Conservation (phyloP, 1,140 invertebrate genomes). For the Sarcophaga peregrina region DNA sequence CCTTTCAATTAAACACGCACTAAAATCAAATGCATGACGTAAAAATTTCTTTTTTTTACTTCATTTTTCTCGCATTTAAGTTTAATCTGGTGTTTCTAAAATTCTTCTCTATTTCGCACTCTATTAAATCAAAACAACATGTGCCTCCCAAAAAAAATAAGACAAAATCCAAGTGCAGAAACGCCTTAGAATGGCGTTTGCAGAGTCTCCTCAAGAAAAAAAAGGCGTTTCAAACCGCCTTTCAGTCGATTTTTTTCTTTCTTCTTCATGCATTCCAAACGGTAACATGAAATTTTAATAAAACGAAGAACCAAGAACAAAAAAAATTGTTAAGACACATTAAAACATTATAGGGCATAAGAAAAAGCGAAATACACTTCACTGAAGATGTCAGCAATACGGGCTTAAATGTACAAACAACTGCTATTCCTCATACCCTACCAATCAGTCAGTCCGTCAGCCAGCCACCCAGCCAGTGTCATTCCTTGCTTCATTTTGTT, state of each 20-base stretch:
- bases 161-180: neutral
- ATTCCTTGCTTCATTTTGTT: neutral
- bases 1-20: constrained; percentile 26
- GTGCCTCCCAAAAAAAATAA: too few species aligned
- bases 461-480: too few species aligned
- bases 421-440: neutral
- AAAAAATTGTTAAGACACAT: neutral
- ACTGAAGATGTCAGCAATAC: constrained; percentile 21
- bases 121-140: constrained; percentile 5
- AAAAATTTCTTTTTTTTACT: neutral
- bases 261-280: too few species aligned
- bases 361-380: neutral
- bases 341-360: neutral
- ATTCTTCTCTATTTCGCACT: neutral
- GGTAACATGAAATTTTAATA: too few species aligned
- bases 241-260: neutral
- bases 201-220: neutral
- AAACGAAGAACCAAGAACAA: neutral
- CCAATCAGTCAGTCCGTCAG: neutral
- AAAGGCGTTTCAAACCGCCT: neutral
- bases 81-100: neutral
- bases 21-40: neutral
- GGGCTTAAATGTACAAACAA: neutral
- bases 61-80: neutral
- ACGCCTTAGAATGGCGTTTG: neutral